Evolutionary conservation across 2,888 invertebrate species (phyloP).

Genomic region (Flabesymbios commensalis): DNA sequence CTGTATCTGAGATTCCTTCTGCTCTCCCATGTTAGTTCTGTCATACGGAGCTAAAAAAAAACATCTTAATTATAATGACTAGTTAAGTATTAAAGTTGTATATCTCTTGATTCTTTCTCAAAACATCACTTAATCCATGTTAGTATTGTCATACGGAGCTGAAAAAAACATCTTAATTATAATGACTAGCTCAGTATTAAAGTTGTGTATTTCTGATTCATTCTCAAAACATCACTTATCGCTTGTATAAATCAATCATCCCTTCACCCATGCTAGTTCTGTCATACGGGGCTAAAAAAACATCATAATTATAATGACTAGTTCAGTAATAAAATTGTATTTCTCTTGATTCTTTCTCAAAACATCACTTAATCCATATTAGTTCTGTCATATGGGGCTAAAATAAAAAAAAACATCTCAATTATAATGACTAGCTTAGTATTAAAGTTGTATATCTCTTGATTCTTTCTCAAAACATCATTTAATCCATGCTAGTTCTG

Average conservation of each 20-base stretch:
- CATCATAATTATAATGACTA: neutral
- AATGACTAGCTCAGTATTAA: neutral
- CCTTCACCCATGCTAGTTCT: no score
- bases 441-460: no score
- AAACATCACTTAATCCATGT: no score
- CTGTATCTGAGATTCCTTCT: conserved; percentile 70
- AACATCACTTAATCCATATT: no score
- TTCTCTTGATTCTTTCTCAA: no score
- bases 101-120: no score
- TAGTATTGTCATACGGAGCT: conserved; percentile 50
- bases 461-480: no score
- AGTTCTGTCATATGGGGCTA: conserved; percentile 51
- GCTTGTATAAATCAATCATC: no score
- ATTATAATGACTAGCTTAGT: no score
- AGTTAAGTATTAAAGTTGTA: neutral
- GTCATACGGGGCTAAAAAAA: conserved; percentile 50
- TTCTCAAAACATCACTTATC: no score
- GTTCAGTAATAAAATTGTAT: neutral
- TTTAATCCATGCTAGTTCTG: neutral
- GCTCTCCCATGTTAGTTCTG: conserved; percentile 28
- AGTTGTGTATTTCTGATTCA: neutral
- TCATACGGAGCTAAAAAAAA: conserved; percentile 53
- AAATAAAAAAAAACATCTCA: neutral
- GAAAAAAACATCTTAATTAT: conserved; percentile 16
- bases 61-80: neutral